Base-by-base conservation (phyloP, 2,888 invertebrate species). In the Heliconius ismenius region DNA sequence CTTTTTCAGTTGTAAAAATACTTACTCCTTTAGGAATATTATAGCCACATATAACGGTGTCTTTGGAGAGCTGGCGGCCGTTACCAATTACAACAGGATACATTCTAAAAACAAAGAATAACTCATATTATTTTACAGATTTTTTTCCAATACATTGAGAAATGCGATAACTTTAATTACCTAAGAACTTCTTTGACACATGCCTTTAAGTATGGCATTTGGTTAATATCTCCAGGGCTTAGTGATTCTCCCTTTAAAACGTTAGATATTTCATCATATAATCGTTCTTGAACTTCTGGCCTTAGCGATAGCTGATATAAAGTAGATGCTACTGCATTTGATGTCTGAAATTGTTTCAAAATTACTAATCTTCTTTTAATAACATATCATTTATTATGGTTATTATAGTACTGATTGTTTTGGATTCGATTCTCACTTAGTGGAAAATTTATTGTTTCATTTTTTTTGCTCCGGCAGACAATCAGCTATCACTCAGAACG, bases 81-180 rank as follows among this genome's bases (percentile, higher is more conserved):
- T 97, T 96, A 24, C 97, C 97, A 74, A 97, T 95, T 0, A 97
- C 97, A 26, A 97, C 96, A 0, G 97, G 97, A 87, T 95, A 97
- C 95, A 97, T 95, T 84, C 97, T 96, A 87, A 73, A 94, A 92
- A 62, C 15, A 64, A 32, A 4, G 6, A 32, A 64, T 3, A 64
- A 10, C 6, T 64, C 9, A 7, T 28, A 28, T 18, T 60, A 39
- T 39, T 39, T 3, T 11, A 3, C 39, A 39, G 11, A 11, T 11
- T 11, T 10, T 39, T 39, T 39, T 39, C 39, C 11, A 39, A 49
- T 21, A 49, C 49, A 49, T 15, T 11, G 13, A 10, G 60, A 60
- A 60, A 60, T 60, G 11, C 1, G 21, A 60, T 60, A 10, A 18
- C 21, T 62, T 18, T 26, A 39, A 77, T 81, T 84, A 96, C 96